phyloP scores from a whole-genome alignment of 1,140 invertebrate species.

The Leptinotarsa lineolata region DNA sequence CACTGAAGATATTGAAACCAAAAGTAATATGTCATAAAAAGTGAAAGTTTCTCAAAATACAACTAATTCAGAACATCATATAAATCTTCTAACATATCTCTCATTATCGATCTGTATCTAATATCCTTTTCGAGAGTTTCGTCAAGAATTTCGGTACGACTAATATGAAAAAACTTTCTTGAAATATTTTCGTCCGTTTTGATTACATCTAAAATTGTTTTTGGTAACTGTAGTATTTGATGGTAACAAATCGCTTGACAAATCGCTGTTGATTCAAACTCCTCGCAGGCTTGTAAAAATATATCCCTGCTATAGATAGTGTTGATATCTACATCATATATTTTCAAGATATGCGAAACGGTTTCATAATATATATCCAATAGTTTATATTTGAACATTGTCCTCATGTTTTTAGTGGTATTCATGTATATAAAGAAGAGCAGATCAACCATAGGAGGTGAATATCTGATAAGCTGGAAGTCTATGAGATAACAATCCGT shows the following conservation, averaged over 20 bases:
- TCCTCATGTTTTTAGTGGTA: neutral
- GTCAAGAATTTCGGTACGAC: neutral
- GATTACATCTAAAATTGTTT: neutral
- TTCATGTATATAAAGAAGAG: constrained; percentile 1
- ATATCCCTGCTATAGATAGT: neutral
- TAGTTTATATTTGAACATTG: neutral
- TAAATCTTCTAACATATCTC: neutral
- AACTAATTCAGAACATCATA: neutral
- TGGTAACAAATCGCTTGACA: constrained; percentile 5
- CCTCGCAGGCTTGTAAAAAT: neutral
- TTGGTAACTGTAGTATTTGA: neutral
- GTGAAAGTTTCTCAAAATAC: no score
- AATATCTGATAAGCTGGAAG: constrained; percentile 1
- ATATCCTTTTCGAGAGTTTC: neutral
- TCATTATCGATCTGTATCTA: neutral
- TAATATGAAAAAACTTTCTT: neutral
- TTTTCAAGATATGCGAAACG: neutral
- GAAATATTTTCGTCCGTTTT: neutral
- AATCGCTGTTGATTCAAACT: neutral
- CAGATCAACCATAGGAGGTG: neutral
- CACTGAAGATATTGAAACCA: no score
- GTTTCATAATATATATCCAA: neutral
- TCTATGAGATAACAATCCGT: neutral
- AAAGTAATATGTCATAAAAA: no score
- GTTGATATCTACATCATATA: neutral